phyloP scores from a whole-genome alignment of 2,797 vertebrate genomes.

The Lacerta bilineata region DNA sequence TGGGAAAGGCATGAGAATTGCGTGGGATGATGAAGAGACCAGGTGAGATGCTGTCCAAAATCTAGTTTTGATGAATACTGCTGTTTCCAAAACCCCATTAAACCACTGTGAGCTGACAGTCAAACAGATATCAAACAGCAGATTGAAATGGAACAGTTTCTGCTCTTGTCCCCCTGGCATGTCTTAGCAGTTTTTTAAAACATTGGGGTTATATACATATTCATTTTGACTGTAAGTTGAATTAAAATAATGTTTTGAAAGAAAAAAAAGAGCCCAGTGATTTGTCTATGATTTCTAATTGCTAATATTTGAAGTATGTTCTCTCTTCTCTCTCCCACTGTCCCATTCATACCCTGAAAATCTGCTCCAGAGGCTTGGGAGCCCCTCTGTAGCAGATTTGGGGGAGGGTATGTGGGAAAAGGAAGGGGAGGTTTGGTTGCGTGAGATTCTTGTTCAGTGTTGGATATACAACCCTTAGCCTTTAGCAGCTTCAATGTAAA shows the following conservation, averaged over 20 bases:
- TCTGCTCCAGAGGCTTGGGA: no score
- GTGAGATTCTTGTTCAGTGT: no score
- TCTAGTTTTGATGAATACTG: conserved; percentile 80
- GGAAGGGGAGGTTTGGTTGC: no score
- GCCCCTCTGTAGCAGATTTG: no score
- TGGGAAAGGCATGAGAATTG: conserved; percentile 93
- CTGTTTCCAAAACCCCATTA: conserved; percentile 75
- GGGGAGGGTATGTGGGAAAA: no score
- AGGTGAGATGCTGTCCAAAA: conserved; percentile 88
- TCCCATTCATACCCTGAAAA: background rate
- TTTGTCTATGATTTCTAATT: conserved; percentile 5
- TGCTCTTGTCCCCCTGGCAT: conserved; percentile 52
- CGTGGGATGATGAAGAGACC: conserved; percentile 96
- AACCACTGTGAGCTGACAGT: conserved; percentile 71
- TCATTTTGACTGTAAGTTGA: background rate
- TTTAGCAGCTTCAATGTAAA: no score
- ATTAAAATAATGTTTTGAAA: background rate
- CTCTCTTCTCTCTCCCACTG: background rate
- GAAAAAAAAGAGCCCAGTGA: background rate
- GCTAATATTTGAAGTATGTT: background rate
- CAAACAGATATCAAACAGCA: conserved; percentile 71
- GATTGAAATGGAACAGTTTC: conserved; percentile 64
- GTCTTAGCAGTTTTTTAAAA: conserved; percentile 40
- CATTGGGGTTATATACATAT: conserved; percentile 24
- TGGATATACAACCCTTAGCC: no score